These are phyloP conservation scores for Lagopus leucura DNA, from an alignment of 2,113 vertebrate species.

Conservation along the genomic window DNA sequence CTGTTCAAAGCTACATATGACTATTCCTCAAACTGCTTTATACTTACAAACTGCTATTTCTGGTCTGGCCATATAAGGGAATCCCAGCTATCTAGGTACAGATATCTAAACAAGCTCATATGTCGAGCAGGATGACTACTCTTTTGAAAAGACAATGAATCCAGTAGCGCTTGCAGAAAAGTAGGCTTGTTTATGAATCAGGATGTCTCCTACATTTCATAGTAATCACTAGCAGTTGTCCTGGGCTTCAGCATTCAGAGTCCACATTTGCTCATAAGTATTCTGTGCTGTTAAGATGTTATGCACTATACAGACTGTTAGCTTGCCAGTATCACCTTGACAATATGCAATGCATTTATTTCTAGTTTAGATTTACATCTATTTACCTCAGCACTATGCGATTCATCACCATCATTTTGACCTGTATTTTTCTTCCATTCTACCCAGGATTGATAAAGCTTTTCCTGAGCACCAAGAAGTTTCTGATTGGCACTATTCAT, in stretches of 20 bases:
- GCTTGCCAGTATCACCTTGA: background rate
- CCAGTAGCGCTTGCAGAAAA: background rate
- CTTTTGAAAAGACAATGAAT: background rate
- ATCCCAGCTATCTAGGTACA: background rate
- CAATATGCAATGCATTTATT: background rate
- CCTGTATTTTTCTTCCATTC: constrained; percentile 82
- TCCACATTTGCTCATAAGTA: background rate
- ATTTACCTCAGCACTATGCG: constrained; percentile 83
- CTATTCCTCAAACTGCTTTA: background rate
- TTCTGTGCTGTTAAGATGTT: background rate
- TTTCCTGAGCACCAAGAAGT: constrained; percentile 82
- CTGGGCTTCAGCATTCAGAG: background rate
- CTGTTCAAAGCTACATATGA: background rate
- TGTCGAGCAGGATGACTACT: background rate
- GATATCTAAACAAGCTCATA: background rate
- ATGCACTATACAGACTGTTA: background rate
- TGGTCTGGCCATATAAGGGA: background rate
- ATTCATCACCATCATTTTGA: constrained; percentile 69
- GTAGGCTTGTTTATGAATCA: background rate
- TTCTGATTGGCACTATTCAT: constrained; percentile 85
- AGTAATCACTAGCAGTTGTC: background rate
- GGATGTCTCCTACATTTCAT: background rate
- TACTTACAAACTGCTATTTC: background rate
- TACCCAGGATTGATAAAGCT: constrained; percentile 79
- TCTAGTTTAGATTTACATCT: background rate